Conservation (phyloP, 2,797 vertebrate species). For the Glossophaga mutica region DNA sequence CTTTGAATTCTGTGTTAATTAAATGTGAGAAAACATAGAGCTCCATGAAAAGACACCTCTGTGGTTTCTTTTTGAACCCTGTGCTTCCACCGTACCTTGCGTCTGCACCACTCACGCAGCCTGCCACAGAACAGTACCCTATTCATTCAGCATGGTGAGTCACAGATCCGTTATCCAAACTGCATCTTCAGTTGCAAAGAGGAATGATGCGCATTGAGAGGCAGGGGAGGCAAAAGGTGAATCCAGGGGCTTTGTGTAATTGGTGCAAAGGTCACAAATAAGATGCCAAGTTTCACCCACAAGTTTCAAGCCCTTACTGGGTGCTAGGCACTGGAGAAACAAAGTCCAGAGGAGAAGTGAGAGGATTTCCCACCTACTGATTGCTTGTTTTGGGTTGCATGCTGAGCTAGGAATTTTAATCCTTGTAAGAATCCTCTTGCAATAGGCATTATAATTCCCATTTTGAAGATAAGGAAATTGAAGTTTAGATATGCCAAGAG, state of each 20-base stretch:
- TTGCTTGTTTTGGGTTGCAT: background rate
- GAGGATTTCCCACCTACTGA: background rate
- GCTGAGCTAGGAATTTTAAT: background rate
- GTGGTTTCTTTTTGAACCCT: slow-evolving; percentile 18
- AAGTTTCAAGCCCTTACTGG: background rate
- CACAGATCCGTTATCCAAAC: background rate
- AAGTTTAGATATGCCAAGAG: background rate
- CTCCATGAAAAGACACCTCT: background rate
- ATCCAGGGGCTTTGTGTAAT: background rate
- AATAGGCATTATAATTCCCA: background rate
- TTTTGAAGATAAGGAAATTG: background rate
- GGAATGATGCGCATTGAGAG: slow-evolving; percentile 9
- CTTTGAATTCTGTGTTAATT: slow-evolving; percentile 54
- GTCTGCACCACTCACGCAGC: background rate
- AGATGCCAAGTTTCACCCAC: background rate
- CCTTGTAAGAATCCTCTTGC: background rate
- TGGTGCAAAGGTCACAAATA: background rate
- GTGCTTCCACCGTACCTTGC: background rate
- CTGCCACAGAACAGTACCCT: background rate
- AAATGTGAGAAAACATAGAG: slow-evolving; percentile 45
- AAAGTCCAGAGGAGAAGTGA: background rate
- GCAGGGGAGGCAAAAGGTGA: background rate
- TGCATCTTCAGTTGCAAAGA: background rate
- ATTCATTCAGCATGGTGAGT: slow-evolving; percentile 16
- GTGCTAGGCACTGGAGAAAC: background rate